phyloP scores from a whole-genome alignment of 2,113 vertebrate species.

The Zapus hudsonius region DNA sequence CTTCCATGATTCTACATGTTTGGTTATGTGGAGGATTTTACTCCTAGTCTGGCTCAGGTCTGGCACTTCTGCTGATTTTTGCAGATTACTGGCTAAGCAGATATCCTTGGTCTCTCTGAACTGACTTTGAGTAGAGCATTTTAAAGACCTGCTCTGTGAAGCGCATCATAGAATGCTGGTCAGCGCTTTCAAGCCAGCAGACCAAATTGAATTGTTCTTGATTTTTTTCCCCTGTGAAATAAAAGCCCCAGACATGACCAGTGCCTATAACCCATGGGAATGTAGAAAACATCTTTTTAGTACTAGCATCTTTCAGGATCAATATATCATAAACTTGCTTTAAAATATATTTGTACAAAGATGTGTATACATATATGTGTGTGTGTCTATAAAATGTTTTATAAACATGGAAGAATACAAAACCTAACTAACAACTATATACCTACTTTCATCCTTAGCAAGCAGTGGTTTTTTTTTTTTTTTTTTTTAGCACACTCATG shows the following conservation, averaged over 20 bases:
- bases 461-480: background rate
- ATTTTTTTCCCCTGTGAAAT: background rate
- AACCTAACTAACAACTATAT: background rate
- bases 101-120: slow-evolving; percentile 14
- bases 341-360: slow-evolving; percentile 36
- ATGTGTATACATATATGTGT: background rate
- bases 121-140: slow-evolving; percentile 5
- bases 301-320: slow-evolving; percentile 39
- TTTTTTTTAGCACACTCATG: background rate
- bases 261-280: background rate
- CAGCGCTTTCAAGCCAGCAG: slow-evolving; percentile 30
- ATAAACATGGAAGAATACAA: background rate
- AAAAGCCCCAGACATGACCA: background rate
- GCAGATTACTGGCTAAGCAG: slow-evolving; percentile 31
- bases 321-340: background rate
- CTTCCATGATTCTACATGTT: background rate
- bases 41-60: background rate
- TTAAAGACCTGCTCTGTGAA: slow-evolving; percentile 20
- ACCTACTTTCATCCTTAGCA: slow-evolving; percentile 9
- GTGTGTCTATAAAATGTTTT: background rate
- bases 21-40: slow-evolving; percentile 23
- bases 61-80: slow-evolving; percentile 26
- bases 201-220: background rate
- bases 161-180: background rate
- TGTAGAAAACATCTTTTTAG: slow-evolving; percentile 26